Conservation (phyloP, 2,797 vertebrate genomes). For the Poeciliopsis infans region DNA sequence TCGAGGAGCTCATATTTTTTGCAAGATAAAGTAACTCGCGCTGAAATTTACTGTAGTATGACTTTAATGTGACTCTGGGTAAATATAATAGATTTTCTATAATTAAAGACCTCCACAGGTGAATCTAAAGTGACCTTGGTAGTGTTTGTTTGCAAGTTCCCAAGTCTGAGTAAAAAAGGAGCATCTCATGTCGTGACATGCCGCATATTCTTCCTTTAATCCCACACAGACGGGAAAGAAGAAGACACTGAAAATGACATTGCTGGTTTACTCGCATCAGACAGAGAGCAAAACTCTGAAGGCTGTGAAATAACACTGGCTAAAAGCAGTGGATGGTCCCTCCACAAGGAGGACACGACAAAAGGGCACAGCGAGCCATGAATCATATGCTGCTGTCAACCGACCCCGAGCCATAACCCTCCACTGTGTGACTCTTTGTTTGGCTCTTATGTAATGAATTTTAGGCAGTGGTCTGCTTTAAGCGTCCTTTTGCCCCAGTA, state of each 20-base stretch:
- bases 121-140: constrained; percentile 21
- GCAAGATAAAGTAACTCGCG: not conserved
- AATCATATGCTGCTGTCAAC: constrained; percentile 81
- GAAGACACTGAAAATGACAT: constrained; percentile 66
- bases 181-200: constrained; percentile 61
- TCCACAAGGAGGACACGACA: constrained; percentile 74
- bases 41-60: not conserved
- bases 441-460: constrained; percentile 74
- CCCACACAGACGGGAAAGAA: constrained; percentile 39
- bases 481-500: constrained; percentile 65
- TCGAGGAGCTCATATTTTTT: not conserved
- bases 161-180: constrained; percentile 40
- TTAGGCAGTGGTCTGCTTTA: constrained; percentile 64
- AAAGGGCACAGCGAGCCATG: constrained; percentile 76
- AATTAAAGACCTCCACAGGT: constrained; percentile 19
- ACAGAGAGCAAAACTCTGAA: constrained; percentile 58
- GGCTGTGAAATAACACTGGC: constrained; percentile 69
- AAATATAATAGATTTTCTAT: constrained; percentile 5
- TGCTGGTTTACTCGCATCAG: constrained; percentile 61
- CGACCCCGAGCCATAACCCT: constrained; percentile 76
- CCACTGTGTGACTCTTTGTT: constrained; percentile 75
- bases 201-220: constrained; percentile 61
- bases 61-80: constrained; percentile 32
- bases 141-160: constrained; percentile 30
- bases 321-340: constrained; percentile 71